These are phyloP conservation scores for Synergus gifuensis DNA, from an alignment of 2,888 invertebrate genomes.

Conservation along the genomic window DNA sequence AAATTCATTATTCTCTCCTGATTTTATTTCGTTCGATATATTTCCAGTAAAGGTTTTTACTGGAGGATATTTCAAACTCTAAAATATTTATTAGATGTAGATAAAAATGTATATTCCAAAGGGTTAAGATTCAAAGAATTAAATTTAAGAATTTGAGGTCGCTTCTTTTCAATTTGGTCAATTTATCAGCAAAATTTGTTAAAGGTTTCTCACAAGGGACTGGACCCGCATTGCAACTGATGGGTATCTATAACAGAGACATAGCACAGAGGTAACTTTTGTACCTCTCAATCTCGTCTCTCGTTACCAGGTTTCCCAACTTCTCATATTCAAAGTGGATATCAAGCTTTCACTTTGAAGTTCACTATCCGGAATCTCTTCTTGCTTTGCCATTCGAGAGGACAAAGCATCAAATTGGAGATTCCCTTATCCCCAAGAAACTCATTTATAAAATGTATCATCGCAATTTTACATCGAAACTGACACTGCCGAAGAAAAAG, in stretches of 20 bases:
- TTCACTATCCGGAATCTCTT: conserved; percentile 28
- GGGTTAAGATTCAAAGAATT: neutral
- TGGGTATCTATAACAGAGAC: neutral
- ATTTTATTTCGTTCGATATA: too few relatives aligned
- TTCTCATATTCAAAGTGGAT: conserved; percentile 40
- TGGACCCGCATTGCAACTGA: neutral
- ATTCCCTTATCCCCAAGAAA: conserved; percentile 20
- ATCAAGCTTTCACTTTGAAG: conserved; percentile 39
- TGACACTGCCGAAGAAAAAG: neutral
- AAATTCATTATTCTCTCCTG: too few relatives aligned
- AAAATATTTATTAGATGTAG: too few relatives aligned
- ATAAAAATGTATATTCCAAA: too few relatives aligned
- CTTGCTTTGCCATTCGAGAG: conserved; percentile 25
- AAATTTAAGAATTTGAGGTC: neutral
- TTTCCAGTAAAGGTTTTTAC: too few relatives aligned
- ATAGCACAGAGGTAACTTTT: conserved; percentile 9
- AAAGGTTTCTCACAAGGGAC: neutral
- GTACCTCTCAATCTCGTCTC: conserved; percentile 13
- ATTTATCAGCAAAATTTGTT: neutral
- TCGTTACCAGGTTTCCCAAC: conserved; percentile 30
- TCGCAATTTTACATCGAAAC: neutral
- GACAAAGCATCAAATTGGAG: conserved; percentile 30
- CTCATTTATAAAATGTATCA: neutral
- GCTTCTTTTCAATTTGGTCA: neutral
- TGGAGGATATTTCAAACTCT: too few relatives aligned